A percentile compares a stretch with the other conserved stretches of the same genome.
phyloP scores from a whole-genome alignment of 2,113 vertebrate genomes.

The Tetrao urogallus region DNA sequence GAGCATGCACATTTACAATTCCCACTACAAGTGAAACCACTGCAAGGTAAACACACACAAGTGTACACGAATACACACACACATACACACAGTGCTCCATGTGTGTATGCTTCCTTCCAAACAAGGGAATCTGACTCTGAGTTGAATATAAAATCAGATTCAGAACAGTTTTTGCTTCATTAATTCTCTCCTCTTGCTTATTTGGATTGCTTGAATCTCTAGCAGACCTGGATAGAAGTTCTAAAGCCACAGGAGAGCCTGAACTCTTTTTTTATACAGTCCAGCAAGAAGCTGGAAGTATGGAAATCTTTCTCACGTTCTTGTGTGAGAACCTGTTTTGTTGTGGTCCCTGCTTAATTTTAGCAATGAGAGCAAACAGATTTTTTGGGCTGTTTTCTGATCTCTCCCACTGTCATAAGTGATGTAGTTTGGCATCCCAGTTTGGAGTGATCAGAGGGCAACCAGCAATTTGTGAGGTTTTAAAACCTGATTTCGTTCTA shows the following conservation, averaged over 20 bases:
- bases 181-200: neutral
- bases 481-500: neutral
- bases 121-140: conserved; percentile 3
- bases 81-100: neutral
- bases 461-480: neutral
- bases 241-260: neutral
- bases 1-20: conserved; percentile 23
- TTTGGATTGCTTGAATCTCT: neutral
- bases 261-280: neutral
- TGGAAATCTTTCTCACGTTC: neutral
- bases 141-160: neutral
- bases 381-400: conserved; percentile 6
- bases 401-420: neutral
- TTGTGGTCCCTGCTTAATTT: neutral
- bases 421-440: neutral
- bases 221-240: neutral
- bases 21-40: conserved; percentile 1
- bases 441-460: neutral
- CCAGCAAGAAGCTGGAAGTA: neutral
- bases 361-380: neutral
- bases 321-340: neutral
- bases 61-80: neutral
- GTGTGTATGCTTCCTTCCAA: neutral
- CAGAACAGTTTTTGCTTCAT: neutral
- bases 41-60: conserved; percentile 15